Base-by-base conservation (phyloP, 2,113 vertebrate genomes). In the Rhinolophus sinicus region DNA sequence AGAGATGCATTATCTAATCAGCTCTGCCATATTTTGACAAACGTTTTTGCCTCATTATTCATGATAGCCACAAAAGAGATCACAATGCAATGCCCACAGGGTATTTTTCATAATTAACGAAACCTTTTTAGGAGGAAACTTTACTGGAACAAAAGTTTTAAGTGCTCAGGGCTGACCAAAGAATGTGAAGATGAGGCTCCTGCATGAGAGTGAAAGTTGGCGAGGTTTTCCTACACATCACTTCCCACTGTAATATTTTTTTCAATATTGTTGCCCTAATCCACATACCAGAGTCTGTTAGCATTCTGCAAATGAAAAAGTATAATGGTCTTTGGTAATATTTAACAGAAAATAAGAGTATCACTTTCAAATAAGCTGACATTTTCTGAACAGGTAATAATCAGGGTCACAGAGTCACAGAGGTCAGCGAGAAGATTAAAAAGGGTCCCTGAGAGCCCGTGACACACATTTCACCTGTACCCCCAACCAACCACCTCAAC, bases 81-180 rank as follows among this genome's bases (percentile, higher is more conserved):
- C 81, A 94, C 56, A 90, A 69, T 47, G 52, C 70, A 96, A 97
- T 73, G 24, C 35, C 69, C 35, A 33, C 11, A 70, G 78, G 94
- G 60, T 35, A 94, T 77, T 90, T 97, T 96, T 93, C 52, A 96
- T 96, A 97, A 96, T 96, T 95, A 95, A 96, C 78, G 67, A 96
- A 88, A 88, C 21, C 38, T 89, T 93, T 95, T 72, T n/a, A 86
- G 62, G 76, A 92, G 44, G 62, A 94, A 95, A 92, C 47, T 90
- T 95, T 69, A 60, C 60, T 52, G 35, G 38, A 96, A 97, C 86
- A 94, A 76, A 97, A 88, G 54, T 96, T 98, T 95, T 82, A 95
- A 96, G 73, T 95, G 80, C 38, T 58, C 64, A 91, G 26, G 19
- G 33, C 64, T 94, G 78, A 84, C 62, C 64, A 88, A 86, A 28